Conservation (phyloP, 1,140 invertebrate genomes). For the Heliconius melpomene region DNA sequence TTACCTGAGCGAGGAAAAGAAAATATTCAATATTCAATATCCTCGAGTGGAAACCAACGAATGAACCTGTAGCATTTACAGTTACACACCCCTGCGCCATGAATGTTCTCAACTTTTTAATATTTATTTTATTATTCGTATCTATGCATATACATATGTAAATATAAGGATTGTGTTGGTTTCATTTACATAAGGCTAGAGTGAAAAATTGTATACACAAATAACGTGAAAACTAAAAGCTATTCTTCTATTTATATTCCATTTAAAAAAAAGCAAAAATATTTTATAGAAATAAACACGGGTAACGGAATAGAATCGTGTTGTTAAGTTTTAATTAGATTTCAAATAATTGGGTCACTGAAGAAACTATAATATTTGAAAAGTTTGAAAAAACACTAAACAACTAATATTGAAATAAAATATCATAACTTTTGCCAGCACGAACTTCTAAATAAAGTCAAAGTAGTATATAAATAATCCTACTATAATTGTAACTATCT, state of each 20-base stretch:
- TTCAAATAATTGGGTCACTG: background rate
- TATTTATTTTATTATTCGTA: too few relatives aligned
- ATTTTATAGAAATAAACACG: background rate
- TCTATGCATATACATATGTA: background rate
- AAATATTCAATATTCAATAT: too few relatives aligned
- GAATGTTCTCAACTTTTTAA: too few relatives aligned
- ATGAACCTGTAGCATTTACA: too few relatives aligned
- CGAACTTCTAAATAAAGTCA: background rate
- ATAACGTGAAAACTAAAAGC: background rate
- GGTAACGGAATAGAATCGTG: background rate
- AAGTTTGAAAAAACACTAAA: background rate
- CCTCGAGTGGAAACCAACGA: too few relatives aligned
- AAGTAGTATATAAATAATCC: background rate
- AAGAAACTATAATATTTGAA: background rate
- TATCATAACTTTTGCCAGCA: background rate
- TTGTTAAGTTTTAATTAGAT: slow-evolving; percentile 4
- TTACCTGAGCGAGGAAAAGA: too few relatives aligned
- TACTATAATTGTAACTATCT: too few relatives aligned
- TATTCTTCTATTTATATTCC: background rate
- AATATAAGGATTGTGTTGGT: too few relatives aligned
- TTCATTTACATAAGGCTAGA: too few relatives aligned
- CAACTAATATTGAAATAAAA: background rate
- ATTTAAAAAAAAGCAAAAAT: background rate
- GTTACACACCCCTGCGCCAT: too few relatives aligned
- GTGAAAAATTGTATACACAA: background rate